Evolutionary conservation across 2,797 vertebrate genomes (phyloP).

Genomic region (Sciurus carolinensis): DNA sequence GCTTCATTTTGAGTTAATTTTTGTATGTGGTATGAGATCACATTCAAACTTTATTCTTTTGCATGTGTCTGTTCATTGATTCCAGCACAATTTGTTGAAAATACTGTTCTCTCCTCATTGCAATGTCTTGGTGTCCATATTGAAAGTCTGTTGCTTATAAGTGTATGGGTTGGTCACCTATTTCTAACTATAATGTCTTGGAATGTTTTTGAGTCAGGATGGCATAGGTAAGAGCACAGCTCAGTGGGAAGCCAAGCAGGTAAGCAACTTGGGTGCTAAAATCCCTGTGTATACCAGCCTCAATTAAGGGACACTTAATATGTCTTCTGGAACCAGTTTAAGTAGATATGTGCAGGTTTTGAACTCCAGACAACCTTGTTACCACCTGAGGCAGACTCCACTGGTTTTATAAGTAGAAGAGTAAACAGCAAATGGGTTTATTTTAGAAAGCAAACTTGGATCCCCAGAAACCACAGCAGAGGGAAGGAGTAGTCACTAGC

Average conservation of each 20-base stretch:
- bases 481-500: not conserved
- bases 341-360: not conserved
- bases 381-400: not conserved
- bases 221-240: not conserved
- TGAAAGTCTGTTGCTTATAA: constrained; percentile 9
- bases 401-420: constrained; percentile 23
- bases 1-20: constrained; percentile 37
- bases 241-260: not conserved
- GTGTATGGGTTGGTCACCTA: not conserved
- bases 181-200: not conserved
- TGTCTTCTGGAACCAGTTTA: not conserved
- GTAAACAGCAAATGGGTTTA: not conserved
- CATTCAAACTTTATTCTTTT: not conserved
- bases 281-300: not conserved
- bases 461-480: constrained; percentile 28
- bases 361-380: not conserved
- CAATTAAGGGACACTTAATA: not conserved
- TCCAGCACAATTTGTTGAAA: constrained; percentile 28
- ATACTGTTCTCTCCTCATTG: not conserved
- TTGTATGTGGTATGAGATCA: constrained; percentile 2
- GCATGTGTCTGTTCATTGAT: not conserved
- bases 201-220: constrained; percentile 18
- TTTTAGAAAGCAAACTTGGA: constrained; percentile 51
- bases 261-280: not conserved
- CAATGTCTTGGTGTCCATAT: not conserved